These are phyloP conservation scores for Siphonodentalium dalli DNA, from an alignment of 2,888 invertebrate genomes.

Conservation along the genomic window DNA sequence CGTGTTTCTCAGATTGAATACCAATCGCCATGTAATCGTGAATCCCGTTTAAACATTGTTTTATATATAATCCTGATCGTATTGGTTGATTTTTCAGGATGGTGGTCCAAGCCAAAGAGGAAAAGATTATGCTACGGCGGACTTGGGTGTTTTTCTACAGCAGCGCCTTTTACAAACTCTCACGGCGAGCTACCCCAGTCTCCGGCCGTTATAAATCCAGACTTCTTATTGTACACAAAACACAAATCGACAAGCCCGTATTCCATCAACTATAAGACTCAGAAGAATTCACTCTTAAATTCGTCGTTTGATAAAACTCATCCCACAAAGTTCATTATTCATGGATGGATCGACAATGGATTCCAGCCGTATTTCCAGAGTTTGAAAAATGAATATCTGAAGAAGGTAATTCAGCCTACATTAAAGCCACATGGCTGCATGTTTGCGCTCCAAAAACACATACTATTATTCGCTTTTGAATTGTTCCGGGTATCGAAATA, in stretches of 20 bases:
- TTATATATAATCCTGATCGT: too few species aligned
- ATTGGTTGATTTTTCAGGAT: too few species aligned
- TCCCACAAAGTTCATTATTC: slow-evolving; percentile 87
- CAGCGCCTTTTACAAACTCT: slow-evolving; percentile 31
- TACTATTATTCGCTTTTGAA: neutral
- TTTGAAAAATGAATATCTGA: slow-evolving; percentile 88
- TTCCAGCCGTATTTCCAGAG: slow-evolving; percentile 91
- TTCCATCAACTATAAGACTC: slow-evolving; percentile 70
- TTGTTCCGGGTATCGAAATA: neutral
- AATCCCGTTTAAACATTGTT: too few species aligned
- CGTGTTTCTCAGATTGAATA: too few species aligned
- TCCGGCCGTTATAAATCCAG: slow-evolving; percentile 27
- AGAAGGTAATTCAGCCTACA: slow-evolving; percentile 74
- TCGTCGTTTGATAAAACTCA: slow-evolving; percentile 81
- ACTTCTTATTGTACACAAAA: slow-evolving; percentile 29
- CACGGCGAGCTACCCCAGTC: slow-evolving; percentile 32
- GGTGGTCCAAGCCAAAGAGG: too few species aligned
- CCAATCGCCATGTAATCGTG: too few species aligned
- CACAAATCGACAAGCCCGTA: slow-evolving; percentile 14
- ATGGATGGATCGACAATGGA: slow-evolving; percentile 87
- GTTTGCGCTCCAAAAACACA: neutral
- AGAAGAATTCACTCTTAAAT: slow-evolving; percentile 74
- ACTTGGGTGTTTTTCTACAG: slow-evolving; percentile 37
- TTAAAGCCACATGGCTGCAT: neutral
- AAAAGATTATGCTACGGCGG: too few species aligned